Percentiles rank a stretch among this genome's conserved stretches.
Conservation (phyloP, 2,797 vertebrate genomes). For the Lophius americanus region DNA sequence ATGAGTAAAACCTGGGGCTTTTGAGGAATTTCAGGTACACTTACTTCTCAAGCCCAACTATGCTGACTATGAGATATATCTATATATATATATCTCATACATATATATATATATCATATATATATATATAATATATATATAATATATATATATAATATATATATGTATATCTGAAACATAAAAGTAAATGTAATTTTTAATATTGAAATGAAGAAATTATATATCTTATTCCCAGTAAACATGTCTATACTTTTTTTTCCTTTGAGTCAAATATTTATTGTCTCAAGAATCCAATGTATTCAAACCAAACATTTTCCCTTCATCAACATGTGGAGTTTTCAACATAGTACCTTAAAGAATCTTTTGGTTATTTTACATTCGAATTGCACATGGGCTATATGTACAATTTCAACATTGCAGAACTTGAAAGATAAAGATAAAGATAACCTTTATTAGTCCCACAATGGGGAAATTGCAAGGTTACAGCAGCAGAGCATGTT, state of each 20-base stretch:
- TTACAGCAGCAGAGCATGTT: too few relatives aligned
- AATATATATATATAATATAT: too few relatives aligned
- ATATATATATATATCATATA: too few relatives aligned
- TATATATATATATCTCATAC: too few relatives aligned
- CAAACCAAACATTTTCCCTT: slow-evolving; percentile 14
- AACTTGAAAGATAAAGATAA: too few relatives aligned
- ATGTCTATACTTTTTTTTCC: slow-evolving; percentile 35
- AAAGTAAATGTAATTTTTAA: slow-evolving; percentile 83
- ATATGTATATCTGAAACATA: too few relatives aligned
- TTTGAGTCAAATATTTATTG: slow-evolving; percentile 16
- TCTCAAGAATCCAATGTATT: slow-evolving; percentile 14
- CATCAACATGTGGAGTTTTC: slow-evolving; percentile 10
- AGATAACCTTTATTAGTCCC: too few relatives aligned
- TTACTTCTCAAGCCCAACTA: slow-evolving; percentile 51
- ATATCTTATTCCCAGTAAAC: slow-evolving; percentile 48
- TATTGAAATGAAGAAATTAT: slow-evolving; percentile 79
- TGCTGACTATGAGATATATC: too few relatives aligned
- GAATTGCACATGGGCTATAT: too few relatives aligned
- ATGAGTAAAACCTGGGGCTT: slow-evolving; percentile 51
- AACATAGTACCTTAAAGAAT: slow-evolving; percentile 31
- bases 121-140: too few relatives aligned
- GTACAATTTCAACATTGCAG: too few relatives aligned
- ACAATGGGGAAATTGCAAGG: too few relatives aligned
- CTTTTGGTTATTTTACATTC: not conserved
- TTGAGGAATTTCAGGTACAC: slow-evolving; percentile 48